phyloP scores from a whole-genome alignment of 2,113 vertebrate genomes.

The Bos javanicus region DNA sequence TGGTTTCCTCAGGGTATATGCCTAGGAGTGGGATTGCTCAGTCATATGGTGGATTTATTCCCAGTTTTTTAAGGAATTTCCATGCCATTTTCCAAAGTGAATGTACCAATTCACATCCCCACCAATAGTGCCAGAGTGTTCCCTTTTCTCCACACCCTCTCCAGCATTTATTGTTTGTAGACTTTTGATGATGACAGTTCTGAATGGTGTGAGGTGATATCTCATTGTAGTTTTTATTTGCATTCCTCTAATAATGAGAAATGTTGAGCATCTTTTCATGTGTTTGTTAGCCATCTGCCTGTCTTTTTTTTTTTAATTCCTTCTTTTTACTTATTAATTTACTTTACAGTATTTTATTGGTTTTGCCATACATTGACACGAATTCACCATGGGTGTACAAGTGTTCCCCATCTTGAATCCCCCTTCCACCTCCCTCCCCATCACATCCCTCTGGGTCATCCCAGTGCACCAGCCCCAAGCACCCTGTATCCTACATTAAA shows the following conservation, averaged over 20 bases:
- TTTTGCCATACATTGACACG: no score
- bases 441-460: no score
- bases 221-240: neutral
- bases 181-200: neutral
- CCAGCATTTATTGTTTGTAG: neutral
- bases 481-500: no score
- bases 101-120: neutral
- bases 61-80: neutral
- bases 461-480: no score
- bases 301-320: neutral
- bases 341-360: no score
- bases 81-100: neutral
- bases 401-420: no score
- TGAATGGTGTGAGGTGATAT: neutral
- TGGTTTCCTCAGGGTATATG: neutral
- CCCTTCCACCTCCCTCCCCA: no score
- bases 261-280: neutral
- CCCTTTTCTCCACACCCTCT: neutral
- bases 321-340: no score
- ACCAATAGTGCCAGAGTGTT: neutral
- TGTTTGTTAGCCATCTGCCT: neutral
- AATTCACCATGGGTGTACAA: rapidly evolving
- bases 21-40: neutral
- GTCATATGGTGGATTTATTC: neutral
- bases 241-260: neutral